Evolutionary conservation across 2,113 vertebrate genomes (phyloP).

Genomic region (Panthera leo): DNA sequence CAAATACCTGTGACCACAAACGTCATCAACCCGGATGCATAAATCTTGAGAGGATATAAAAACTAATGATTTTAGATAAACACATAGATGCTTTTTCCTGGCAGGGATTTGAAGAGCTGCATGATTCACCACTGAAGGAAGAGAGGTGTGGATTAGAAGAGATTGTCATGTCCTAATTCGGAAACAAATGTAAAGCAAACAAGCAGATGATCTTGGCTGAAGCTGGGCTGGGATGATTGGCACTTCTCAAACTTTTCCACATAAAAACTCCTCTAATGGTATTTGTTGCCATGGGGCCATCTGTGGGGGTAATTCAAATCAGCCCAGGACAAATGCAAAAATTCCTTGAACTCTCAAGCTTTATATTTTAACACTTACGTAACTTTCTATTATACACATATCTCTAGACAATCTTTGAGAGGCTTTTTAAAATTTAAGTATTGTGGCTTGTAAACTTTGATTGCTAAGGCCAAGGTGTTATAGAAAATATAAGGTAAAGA

Average conservation of each 20-base stretch:
- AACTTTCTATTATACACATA: background rate
- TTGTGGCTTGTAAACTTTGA: background rate
- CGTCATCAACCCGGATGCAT: background rate
- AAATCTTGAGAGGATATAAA: background rate
- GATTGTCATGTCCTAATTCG: background rate
- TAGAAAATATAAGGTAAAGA: background rate
- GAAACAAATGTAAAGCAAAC: background rate
- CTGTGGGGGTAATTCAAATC: background rate
- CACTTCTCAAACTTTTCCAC: background rate
- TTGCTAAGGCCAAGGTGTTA: background rate
- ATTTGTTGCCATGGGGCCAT: background rate
- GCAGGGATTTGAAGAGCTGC: background rate
- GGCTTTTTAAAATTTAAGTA: background rate
- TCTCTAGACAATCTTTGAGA: background rate
- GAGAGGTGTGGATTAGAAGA: background rate
- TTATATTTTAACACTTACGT: background rate
- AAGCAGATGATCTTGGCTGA: background rate
- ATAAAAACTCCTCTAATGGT: background rate
- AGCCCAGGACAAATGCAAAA: background rate
- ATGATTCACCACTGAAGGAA: background rate
- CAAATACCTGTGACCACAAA: background rate
- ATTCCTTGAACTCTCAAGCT: background rate
- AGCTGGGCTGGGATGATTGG: background rate
- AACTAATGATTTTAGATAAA: background rate
- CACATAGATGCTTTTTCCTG: background rate